Base-by-base conservation (phyloP, 2,113 vertebrate genomes). In the Fukomys damarensis region DNA sequence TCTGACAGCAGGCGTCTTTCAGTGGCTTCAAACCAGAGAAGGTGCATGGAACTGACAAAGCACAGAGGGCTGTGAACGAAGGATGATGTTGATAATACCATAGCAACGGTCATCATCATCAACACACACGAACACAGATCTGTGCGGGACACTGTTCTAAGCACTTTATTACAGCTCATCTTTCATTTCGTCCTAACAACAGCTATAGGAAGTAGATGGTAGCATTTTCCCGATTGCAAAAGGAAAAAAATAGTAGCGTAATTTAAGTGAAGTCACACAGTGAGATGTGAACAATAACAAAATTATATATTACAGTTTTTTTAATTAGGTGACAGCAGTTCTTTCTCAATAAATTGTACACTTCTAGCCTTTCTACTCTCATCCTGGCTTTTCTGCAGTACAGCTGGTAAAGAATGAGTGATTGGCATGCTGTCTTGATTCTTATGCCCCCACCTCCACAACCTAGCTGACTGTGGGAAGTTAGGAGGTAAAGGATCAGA, bases 151-250 rank as follows among this genome's bases (percentile, higher is more conserved):
- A 0, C 22, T 56, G 3, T 54, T 70, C 35, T 63, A 58, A 35
- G n/a, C 17, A 4, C 70, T 32, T n/a, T 1, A 19, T 38, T 79
- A 0, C 28, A 41, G 4, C 1, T 66, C 2, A 0, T 5, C n/a
- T 38, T 86, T 63, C 43, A 68, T 77, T 74, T 28, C 43, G 26
- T 26, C 35, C 41, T 89, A 32, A 70, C 22, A 16, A 3, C 11
- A 56, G 30, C 56, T 38, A 76, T 38, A 74, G 14, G 49, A 92
- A 81, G 17, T n/a, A 61, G 66, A 28, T 6, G 9, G 1, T 49
- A 14, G 7, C 76, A 30, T 79, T 65, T 52, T 59, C 41, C 8
- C 70, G 65, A 4, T 41, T 83, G 52, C 61, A 35, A 32, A 56
- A 41, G 84, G n/a, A 65, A 43, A 49, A 72, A 84, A 86, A 7